Base-by-base conservation (phyloP, 2,797 vertebrate genomes). In the Otolemur crassicaudatus region DNA sequence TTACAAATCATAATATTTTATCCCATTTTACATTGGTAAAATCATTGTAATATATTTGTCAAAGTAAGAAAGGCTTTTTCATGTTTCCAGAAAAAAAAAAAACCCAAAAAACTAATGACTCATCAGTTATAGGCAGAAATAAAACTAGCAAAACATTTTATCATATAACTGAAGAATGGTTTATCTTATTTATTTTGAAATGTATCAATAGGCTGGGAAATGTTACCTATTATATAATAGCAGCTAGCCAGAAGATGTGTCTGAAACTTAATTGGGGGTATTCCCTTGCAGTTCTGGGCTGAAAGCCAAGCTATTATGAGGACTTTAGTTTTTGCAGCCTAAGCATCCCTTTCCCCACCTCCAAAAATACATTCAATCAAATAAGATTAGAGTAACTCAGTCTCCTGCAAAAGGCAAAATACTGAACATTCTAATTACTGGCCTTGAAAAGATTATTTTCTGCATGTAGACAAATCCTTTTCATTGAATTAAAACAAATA, bases 241-340 rank as follows among this genome's bases (percentile, higher is more conserved):
- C 40, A 86, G 58, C n/a, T 70, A 76, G 73, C 43, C 17, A 81
- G 61, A 16, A 81, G 29, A 81, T 91, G 12, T 92, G 12, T 91
- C 70, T 87, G 37, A 82, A 89, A 76, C 19, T 27, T 94, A 69
- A 93, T 5, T 75, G 29, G 67, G 69, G 76, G 27, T 84, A 96
- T 95, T 93, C 37, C 63, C 61, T 93, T 88, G 69, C 40, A 87
- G 29, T 82, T 94, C 90, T 90, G 77, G 80, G 87, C 49, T 83
- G 43, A 96, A 94, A 93, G 76, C 72, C 89, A 98, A 94, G 49
- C 83, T 96, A 60, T 75, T 91, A 94, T 56, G 58, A 89, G 29
- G 34, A 89, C 63, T 95, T 95, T 81, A 14, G 56, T 65, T 95
- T 96, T 49, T 96, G 80, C 61, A 91, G 25, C 23, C 40, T 60